Evolutionary conservation across 2,888 invertebrate species (phyloP).

Genomic region (Philereme transversata): DNA sequence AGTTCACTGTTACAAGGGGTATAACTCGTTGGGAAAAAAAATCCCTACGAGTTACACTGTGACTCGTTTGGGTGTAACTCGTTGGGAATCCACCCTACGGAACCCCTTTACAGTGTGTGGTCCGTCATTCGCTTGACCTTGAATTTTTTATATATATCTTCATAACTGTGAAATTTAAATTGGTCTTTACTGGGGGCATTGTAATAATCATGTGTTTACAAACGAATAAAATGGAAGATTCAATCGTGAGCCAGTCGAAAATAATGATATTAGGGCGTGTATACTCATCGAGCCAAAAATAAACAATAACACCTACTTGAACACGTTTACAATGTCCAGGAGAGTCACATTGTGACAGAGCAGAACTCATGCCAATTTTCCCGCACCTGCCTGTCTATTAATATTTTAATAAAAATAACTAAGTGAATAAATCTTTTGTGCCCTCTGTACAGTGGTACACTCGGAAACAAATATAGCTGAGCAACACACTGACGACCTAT

Average conservation of each 20-base stretch:
- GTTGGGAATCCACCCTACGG: too few species aligned
- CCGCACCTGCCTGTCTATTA: slow-evolving; percentile 79
- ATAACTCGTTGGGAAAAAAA: too few species aligned
- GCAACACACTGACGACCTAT: too few species aligned
- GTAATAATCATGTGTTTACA: background rate
- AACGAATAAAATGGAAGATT: slow-evolving; percentile 1
- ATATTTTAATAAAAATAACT: slow-evolving; percentile 76
- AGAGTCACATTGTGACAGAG: slow-evolving; percentile 63
- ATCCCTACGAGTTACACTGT: too few species aligned
- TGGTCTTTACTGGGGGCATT: too few species aligned
- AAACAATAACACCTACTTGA: slow-evolving; percentile 44
- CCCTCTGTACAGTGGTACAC: background rate
- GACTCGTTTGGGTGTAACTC: too few species aligned
- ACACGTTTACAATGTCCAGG: slow-evolving; percentile 69
- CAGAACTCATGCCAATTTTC: slow-evolving; percentile 68
- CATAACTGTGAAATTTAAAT: too few species aligned
- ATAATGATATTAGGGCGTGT: slow-evolving; percentile 10
- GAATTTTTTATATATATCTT: too few species aligned
- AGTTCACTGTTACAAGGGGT: too few species aligned
- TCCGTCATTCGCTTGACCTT: too few species aligned
- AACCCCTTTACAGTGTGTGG: too few species aligned
- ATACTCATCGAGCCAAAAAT: slow-evolving; percentile 19
- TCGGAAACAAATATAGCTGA: too few species aligned
- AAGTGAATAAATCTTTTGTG: slow-evolving; percentile 38
- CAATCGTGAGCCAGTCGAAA: slow-evolving; percentile 2